phyloP scores from a whole-genome alignment of 2,888 invertebrate genomes.

The Diarsia mendica region DNA sequence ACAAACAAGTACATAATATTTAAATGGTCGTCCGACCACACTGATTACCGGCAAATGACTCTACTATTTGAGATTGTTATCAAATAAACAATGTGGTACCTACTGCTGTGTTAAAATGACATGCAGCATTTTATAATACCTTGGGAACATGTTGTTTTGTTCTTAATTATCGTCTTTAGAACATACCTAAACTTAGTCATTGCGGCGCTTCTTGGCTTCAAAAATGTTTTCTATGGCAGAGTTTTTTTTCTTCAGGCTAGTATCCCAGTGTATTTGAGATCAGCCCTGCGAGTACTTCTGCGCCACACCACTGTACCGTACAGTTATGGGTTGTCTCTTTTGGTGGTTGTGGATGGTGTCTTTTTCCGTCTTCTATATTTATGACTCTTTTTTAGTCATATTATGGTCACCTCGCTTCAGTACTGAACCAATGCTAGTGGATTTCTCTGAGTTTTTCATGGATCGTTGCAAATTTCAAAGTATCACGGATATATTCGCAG shows the following conservation, averaged over 20 bases:
- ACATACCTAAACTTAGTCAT: background rate
- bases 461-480: background rate
- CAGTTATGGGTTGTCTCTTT: too few relatives aligned
- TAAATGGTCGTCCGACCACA: constrained; percentile 47
- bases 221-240: background rate
- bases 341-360: background rate
- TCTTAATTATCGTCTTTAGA: constrained; percentile 43
- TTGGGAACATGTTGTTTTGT: constrained; percentile 62
- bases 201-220: background rate
- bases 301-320: too few relatives aligned
- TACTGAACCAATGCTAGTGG: background rate
- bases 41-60: constrained; percentile 74
- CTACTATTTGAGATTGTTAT: constrained; percentile 78
- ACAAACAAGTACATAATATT: constrained; percentile 33
- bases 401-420: background rate
- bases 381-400: background rate
- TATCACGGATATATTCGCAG: background rate
- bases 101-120: constrained; percentile 66
- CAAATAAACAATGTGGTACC: constrained; percentile 79
- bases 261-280: too few relatives aligned
- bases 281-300: too few relatives aligned
- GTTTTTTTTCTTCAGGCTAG: background rate
- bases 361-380: background rate
- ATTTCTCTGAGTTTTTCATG: background rate
- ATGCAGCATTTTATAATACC: constrained; percentile 65